Conservation (phyloP, 2,888 invertebrate species). For the Drosophila birchii region DNA sequence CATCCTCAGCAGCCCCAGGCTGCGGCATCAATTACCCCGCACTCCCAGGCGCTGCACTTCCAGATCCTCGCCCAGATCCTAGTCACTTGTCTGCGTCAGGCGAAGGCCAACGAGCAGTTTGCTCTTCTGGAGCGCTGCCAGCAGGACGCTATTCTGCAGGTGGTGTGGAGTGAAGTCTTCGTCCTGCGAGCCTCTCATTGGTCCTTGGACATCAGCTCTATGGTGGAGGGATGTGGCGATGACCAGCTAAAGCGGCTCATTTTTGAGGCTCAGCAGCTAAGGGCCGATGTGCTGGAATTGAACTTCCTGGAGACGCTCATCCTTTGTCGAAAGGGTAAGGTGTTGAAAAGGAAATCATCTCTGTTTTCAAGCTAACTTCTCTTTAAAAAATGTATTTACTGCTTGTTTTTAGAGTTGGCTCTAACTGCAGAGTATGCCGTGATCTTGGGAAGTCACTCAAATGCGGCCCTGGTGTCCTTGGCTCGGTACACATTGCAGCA, state of each 20-base stretch:
- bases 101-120: conserved; percentile 86
- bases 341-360: not conserved
- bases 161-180: conserved; percentile 87
- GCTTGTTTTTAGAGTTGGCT: conserved; percentile 74
- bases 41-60: conserved; percentile 84
- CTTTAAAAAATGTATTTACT: not conserved
- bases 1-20: not conserved
- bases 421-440: conserved; percentile 73
- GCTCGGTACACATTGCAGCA: conserved; percentile 83
- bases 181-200: conserved; percentile 87
- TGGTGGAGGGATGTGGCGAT: conserved; percentile 83
- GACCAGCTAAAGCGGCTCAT: conserved; percentile 82
- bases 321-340: conserved; percentile 85
- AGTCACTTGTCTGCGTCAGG: conserved; percentile 86
- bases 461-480: conserved; percentile 81
- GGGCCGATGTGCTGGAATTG: conserved; percentile 85
- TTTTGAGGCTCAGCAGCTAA: conserved; percentile 83
- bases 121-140: conserved; percentile 85
- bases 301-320: conserved; percentile 86
- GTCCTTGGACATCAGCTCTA: conserved; percentile 85
- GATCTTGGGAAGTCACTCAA: conserved; percentile 80
- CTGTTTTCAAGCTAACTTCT: not conserved
- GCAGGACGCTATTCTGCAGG: conserved; percentile 86
- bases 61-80: conserved; percentile 87
- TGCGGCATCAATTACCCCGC: conserved; percentile 65